Conservation (phyloP, 1,140 invertebrate genomes). For the Drosophila eugracilis region DNA sequence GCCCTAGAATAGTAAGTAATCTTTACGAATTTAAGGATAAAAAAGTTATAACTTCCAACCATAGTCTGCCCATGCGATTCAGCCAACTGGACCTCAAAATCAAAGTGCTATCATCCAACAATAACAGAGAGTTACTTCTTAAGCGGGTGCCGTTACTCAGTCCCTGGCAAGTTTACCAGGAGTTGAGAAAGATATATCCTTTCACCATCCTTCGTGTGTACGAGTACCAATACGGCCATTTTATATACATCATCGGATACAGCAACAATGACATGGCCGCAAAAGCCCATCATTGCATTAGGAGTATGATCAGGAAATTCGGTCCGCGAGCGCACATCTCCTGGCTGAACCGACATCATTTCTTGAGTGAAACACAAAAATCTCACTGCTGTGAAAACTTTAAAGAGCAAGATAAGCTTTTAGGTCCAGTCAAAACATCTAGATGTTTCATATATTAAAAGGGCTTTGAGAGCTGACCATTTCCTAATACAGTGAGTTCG, state of each 20-base stretch:
- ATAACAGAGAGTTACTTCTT: slow-evolving; percentile 28
- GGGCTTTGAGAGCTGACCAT: neutral
- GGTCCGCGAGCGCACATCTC: slow-evolving; percentile 19
- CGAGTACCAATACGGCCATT: slow-evolving; percentile 10
- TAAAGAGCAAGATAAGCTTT: neutral
- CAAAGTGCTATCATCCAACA: slow-evolving; percentile 27
- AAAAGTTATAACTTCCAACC: neutral
- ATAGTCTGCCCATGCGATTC: slow-evolving; percentile 32
- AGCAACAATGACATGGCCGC: slow-evolving; percentile 53
- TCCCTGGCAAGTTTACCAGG: slow-evolving; percentile 44
- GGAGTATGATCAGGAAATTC: slow-evolving; percentile 14
- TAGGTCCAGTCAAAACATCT: no score
- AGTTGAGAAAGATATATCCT: slow-evolving; percentile 23
- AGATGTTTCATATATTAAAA: slow-evolving; percentile 12
- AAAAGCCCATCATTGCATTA: slow-evolving; percentile 16
- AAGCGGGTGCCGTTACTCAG: neutral
- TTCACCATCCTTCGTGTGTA: slow-evolving; percentile 29
- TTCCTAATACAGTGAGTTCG: neutral
- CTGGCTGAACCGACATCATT: slow-evolving; percentile 29
- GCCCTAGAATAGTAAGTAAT: slow-evolving; percentile 31
- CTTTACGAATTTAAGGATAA: neutral
- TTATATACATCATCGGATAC: slow-evolving; percentile 36
- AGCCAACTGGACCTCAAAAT: neutral
- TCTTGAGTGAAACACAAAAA: neutral
- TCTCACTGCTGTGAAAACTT: slow-evolving; percentile 30